These are phyloP conservation scores for Galerucella nymphaeae DNA, from an alignment of 2,888 invertebrate species.

Conservation along the genomic window DNA sequence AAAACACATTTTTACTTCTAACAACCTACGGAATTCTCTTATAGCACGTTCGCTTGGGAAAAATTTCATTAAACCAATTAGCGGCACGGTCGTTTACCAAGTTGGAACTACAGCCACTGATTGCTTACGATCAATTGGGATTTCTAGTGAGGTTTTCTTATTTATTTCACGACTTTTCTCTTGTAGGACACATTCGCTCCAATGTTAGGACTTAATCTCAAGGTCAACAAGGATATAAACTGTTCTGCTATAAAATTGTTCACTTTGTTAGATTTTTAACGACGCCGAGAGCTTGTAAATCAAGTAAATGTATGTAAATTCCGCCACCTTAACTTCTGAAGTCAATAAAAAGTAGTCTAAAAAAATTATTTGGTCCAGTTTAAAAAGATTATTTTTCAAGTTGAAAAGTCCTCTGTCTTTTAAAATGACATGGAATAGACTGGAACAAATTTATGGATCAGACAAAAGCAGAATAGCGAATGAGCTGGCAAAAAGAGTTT, in stretches of 20 bases:
- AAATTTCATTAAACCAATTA: conserved; percentile 48
- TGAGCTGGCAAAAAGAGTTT: too few relatives aligned
- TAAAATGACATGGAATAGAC: too few relatives aligned
- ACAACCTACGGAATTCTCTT: conserved; percentile 37
- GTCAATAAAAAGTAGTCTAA: too few relatives aligned
- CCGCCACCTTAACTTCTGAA: too few relatives aligned
- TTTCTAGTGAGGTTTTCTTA: conserved; percentile 31
- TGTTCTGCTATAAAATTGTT: neutral
- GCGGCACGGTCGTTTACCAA: conserved; percentile 44
- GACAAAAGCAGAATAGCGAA: too few relatives aligned
- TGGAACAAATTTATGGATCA: too few relatives aligned
- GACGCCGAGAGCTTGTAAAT: neutral
- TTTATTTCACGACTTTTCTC: conserved; percentile 33
- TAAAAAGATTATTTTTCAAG: too few relatives aligned
- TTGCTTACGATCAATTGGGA: conserved; percentile 43
- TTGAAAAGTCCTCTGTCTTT: too few relatives aligned
- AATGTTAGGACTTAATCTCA: conserved; percentile 8
- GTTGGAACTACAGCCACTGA: conserved; percentile 43
- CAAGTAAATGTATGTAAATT: too few relatives aligned
- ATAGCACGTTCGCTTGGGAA: conserved; percentile 38
- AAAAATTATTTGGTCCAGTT: too few relatives aligned
- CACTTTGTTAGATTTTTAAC: neutral
- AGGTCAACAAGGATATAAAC: neutral
- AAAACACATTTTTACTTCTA: conserved; percentile 39
- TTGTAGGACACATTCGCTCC: conserved; percentile 14